phyloP scores from a whole-genome alignment of 2,113 vertebrate species.

The Centropus unirufus region DNA sequence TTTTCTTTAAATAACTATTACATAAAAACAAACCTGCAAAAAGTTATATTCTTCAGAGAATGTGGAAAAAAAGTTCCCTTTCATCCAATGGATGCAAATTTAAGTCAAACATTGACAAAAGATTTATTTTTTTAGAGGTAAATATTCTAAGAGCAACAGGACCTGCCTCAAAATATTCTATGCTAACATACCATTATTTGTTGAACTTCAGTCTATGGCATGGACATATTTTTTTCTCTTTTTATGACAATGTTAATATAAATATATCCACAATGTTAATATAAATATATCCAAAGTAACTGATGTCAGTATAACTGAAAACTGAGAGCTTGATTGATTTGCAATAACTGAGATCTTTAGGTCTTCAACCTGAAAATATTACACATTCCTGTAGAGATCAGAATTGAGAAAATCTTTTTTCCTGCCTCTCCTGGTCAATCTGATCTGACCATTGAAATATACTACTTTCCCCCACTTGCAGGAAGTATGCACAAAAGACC shows the following conservation, averaged over 20 bases:
- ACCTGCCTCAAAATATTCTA: background rate
- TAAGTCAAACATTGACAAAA: background rate
- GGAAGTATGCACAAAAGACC: background rate
- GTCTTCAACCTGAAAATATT: background rate
- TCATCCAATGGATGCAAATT: background rate
- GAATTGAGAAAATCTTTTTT: background rate
- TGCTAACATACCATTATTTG: background rate
- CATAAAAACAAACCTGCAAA: background rate
- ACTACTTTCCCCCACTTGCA: background rate
- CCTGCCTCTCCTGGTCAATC: background rate
- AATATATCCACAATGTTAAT: background rate
- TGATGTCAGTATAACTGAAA: background rate
- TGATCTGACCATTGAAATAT: background rate
- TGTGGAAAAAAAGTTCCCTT: background rate
- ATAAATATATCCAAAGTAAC: background rate
- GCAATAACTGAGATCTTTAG: background rate
- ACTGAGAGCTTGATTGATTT: background rate
- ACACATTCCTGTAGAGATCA: background rate
- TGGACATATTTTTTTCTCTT: background rate
- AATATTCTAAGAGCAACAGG: background rate
- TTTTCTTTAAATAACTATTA: background rate
- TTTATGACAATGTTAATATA: background rate
- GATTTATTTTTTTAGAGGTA: background rate
- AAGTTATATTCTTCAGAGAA: background rate
- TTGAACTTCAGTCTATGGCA: background rate